Percentiles rank a stretch among this genome's conserved stretches.
These are phyloP conservation scores for Otis tarda DNA, from an alignment of 2,113 vertebrate genomes.

Conservation along the genomic window DNA sequence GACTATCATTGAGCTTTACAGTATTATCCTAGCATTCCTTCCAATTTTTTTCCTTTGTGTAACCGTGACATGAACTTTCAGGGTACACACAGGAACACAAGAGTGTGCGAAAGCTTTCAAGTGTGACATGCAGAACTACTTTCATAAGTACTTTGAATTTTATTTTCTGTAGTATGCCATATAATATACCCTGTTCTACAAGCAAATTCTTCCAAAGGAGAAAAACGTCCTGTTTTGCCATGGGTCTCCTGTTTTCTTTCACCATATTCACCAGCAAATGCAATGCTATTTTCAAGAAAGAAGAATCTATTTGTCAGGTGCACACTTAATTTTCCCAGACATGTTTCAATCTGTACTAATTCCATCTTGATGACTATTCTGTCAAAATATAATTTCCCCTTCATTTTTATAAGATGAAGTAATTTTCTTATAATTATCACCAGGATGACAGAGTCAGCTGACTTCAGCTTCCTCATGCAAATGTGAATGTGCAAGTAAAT, in stretches of 20 bases:
- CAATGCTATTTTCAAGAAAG: not conserved
- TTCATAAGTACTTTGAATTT: not conserved
- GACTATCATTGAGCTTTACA: not conserved
- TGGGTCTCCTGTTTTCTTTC: not conserved
- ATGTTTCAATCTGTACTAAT: slow-evolving; percentile 5
- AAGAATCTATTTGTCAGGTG: not conserved
- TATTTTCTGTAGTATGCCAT: not conserved
- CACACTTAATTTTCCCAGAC: not conserved
- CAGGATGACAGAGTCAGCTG: not conserved
- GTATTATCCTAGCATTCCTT: not conserved
- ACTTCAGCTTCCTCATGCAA: not conserved
- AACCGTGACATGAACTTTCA: not conserved
- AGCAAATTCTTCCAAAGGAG: not conserved
- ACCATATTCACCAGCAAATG: not conserved
- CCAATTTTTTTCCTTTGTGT: not conserved
- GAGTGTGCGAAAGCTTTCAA: not conserved
- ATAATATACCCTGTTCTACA: not conserved
- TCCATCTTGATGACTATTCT: slow-evolving; percentile 3
- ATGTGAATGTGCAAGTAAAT: not conserved
- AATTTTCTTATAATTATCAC: not conserved
- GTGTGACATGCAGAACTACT: not conserved
- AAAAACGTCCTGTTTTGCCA: not conserved
- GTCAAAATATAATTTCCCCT: slow-evolving; percentile 30
- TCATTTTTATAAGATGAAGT: not conserved
- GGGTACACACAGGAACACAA: not conserved